Percentiles rank a stretch among this genome's conserved stretches.
Evolutionary conservation across 2,113 vertebrate genomes (phyloP).

Genomic region (Tympanuchus pallidicinctus): DNA sequence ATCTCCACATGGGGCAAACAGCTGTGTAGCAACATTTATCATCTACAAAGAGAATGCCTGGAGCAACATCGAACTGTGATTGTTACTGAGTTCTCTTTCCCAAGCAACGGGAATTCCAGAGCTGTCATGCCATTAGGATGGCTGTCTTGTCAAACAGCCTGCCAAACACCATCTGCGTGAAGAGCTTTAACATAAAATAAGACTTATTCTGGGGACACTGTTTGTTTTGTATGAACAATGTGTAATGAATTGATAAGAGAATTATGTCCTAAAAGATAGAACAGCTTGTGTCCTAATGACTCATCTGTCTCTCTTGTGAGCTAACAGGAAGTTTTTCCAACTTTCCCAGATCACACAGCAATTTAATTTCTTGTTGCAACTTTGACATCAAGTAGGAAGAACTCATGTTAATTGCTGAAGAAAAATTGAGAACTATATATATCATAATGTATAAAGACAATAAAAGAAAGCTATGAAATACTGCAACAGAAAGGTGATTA

Average conservation of each 20-base stretch:
- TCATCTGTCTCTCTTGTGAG: conserved; percentile 15
- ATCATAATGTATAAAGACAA: background rate
- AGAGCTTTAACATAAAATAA: background rate
- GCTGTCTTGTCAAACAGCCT: conserved; percentile 12
- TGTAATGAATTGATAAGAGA: conserved; percentile 40
- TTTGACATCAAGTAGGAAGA: background rate
- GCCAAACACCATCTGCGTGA: background rate
- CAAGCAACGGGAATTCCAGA: conserved; percentile 34
- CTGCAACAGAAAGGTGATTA: background rate
- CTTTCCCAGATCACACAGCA: background rate
- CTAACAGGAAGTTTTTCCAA: conserved; percentile 2
- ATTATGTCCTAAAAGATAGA: background rate
- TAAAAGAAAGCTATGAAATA: background rate
- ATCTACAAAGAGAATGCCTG: conserved; percentile 24
- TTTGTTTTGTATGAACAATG: background rate
- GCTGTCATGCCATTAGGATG: background rate
- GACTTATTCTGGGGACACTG: conserved; percentile 18
- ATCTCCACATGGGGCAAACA: background rate
- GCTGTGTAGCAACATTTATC: conserved; percentile 4
- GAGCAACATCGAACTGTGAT: background rate
- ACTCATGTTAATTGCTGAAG: background rate
- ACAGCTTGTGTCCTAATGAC: conserved; percentile 38
- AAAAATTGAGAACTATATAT: background rate
- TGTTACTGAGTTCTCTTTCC: background rate
- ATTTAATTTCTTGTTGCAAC: background rate